These are phyloP conservation scores for Aphidius gifuensis DNA, from an alignment of 1,140 invertebrate species.

Conservation along the genomic window DNA sequence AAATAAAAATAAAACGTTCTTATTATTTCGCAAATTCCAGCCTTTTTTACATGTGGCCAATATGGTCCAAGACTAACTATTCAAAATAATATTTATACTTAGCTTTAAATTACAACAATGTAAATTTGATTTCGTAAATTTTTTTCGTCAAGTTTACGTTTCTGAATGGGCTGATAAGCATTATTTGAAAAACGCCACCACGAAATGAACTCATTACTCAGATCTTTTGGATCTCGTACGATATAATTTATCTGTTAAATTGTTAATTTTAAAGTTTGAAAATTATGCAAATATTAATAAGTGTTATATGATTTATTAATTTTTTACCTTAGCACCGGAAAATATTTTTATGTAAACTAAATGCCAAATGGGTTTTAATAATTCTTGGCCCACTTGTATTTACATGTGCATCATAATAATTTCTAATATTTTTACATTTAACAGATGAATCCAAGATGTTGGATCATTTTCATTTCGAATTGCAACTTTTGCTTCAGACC, in stretches of 20 bases:
- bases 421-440: too few species aligned
- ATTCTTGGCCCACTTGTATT: neutral
- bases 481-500: too few species aligned
- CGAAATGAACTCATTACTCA: neutral
- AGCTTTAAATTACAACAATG: too few species aligned
- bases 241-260: neutral
- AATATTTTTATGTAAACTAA: constrained; percentile 1
- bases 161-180: too few species aligned
- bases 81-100: neutral
- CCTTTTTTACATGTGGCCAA: constrained; percentile 7
- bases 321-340: constrained; percentile 3
- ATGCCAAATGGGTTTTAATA: constrained; percentile 6
- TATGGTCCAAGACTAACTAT: neutral
- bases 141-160: neutral
- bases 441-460: neutral
- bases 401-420: neutral
- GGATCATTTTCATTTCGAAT: neutral
- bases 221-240: constrained; percentile 2
- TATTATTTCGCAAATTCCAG: neutral
- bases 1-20: constrained; percentile 3
- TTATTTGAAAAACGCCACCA: neutral
- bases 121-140: too few species aligned
- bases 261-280: neutral
- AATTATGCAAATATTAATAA: neutral
- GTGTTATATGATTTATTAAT: too few species aligned